phyloP scores from a whole-genome alignment of 2,888 invertebrate species.

The Autographa pulchrina region DNA sequence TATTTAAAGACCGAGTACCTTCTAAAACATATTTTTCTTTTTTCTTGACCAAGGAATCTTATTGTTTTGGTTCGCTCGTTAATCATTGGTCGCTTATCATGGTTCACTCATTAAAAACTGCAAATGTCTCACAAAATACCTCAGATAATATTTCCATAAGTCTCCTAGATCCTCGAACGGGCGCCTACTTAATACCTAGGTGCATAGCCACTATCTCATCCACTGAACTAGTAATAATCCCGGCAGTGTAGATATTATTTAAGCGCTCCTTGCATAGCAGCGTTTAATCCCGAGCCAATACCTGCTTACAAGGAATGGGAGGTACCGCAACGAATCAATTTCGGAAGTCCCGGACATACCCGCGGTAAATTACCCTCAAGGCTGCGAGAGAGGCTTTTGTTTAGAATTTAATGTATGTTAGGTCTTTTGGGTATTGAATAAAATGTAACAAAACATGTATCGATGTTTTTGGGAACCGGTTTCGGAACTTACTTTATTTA shows the following conservation, averaged over 20 bases:
- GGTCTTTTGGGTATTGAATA: constrained; percentile 20
- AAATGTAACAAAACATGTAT: constrained; percentile 3
- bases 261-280: constrained; percentile 40
- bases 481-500: neutral
- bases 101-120: too few species aligned
- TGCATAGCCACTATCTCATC: constrained; percentile 2
- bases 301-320: constrained; percentile 63
- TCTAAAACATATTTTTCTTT: too few species aligned
- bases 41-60: too few species aligned
- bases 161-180: neutral
- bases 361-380: constrained; percentile 53
- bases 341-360: constrained; percentile 50
- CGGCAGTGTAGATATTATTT: constrained; percentile 43
- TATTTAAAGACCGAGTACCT: too few species aligned
- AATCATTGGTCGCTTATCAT: too few species aligned
- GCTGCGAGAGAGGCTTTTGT: constrained; percentile 50
- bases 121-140: neutral
- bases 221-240: constrained; percentile 14
- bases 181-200: constrained; percentile 16
- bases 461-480: neutral
- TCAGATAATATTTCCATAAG: neutral
- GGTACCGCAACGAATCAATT: constrained; percentile 59
- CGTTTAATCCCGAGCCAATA: constrained; percentile 58
- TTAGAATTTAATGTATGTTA: constrained; percentile 46
- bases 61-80: too few species aligned